Base-by-base conservation (phyloP, 2,113 vertebrate species). In the Gnathonemus longibarbis region DNA sequence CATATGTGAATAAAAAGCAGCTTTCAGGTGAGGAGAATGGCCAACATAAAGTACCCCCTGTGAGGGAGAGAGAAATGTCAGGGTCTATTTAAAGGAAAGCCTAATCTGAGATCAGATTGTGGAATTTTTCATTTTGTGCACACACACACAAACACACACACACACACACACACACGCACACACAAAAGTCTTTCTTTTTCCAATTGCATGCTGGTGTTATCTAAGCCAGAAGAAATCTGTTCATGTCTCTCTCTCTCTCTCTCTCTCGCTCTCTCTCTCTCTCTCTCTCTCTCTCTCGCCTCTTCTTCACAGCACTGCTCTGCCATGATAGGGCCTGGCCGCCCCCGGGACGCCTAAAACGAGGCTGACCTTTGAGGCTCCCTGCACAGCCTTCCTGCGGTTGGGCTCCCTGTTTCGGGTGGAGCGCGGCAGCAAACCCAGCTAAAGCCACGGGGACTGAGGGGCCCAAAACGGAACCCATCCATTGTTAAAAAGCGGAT, bases 61-160 rank as follows among this genome's bases (percentile, higher is more conserved):
- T 17, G 46, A 48, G 35, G 46, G n/a, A 46, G 84, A 83, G 31
- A 84, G 50, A 84, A 35, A n/a, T 21, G 46, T 31, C 58, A 89
- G 19, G 48, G 83, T 19, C 45, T 35, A 49, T 86, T 86, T 46
- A 90, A 89, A 86, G 52, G 83, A 90, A 66, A 27, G 84, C 17
- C 70, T 77, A 50, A n/a, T 62, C 52, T 45, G 62, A 56, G 17
- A 49, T 86, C 42, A 85, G 42, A 27, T 8, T n/a, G 15, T 13
- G 42, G 66, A 56, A 35, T 74, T 83, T 89, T 89, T 89, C 52
- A 89, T 84, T 89, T 89, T 83, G 24, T 56, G 31, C 35, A 46
- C 42, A 8, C 31, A 39, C n/a, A 77, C 13, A 77, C 13, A 31
- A 11, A 86, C 27, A 70, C 27, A 31, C 1, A 46, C 42, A 8